Evolutionary conservation across 2,113 vertebrate genomes (phyloP).

Genomic region (Falco punctatus): DNA sequence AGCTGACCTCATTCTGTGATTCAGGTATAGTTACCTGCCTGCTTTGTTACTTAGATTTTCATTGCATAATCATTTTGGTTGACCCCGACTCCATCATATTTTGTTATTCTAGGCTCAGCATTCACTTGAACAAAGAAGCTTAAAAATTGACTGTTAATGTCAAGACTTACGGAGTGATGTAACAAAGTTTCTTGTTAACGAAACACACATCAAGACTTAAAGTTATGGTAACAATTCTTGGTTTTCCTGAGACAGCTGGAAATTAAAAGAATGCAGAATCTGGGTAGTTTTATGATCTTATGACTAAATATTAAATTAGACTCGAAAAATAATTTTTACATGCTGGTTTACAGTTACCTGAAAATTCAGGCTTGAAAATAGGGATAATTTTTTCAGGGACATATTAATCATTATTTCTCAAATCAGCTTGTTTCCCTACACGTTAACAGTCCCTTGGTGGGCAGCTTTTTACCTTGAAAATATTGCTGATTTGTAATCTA

Average conservation of each 20-base stretch:
- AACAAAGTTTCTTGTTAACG: neutral
- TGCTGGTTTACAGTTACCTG: neutral
- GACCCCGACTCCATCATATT: rapidly evolving
- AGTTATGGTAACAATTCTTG: neutral
- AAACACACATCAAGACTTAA: neutral
- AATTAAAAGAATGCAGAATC: neutral
- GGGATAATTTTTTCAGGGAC: neutral
- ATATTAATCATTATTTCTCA: neutral
- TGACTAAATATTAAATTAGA: neutral
- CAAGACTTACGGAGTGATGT: neutral
- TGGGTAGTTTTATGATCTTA: neutral
- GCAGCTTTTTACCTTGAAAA: neutral
- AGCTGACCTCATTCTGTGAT: neutral
- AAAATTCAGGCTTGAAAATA: neutral
- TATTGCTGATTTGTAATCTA: neutral
- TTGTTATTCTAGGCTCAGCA: neutral
- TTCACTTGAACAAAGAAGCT: neutral
- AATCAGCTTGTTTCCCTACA: neutral
- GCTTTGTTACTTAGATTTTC: neutral
- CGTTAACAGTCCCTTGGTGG: neutral
- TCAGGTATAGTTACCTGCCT: neutral
- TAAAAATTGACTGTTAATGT: neutral
- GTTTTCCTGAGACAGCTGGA: neutral
- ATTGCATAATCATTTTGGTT: neutral
- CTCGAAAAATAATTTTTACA: neutral